A percentile compares a stretch with the other conserved stretches of the same genome.
Evolutionary conservation across 1,140 invertebrate genomes (phyloP).

Genomic region (Macrostomum lignano): DNA sequence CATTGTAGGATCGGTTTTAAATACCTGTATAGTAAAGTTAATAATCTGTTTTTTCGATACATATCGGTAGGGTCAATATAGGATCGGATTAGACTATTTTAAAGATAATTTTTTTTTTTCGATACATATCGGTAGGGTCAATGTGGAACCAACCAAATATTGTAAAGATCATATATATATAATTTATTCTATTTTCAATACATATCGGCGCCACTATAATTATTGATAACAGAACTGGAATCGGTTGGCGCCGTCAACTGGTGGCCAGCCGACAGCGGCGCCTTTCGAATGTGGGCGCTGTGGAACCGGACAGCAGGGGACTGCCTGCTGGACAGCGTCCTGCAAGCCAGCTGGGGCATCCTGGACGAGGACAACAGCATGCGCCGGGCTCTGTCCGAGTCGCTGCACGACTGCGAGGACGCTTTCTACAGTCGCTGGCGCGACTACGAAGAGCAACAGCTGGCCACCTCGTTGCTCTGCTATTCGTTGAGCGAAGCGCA

Average conservation of each 20-base stretch:
- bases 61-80: too few species aligned
- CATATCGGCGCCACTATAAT: too few species aligned
- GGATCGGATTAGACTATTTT: too few species aligned
- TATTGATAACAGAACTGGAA: too few species aligned
- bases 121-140: too few species aligned
- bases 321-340: conserved; percentile 69
- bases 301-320: conserved; percentile 88
- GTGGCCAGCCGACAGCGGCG: conserved; percentile 49
- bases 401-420: conserved; percentile 43
- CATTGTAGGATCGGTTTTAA: too few species aligned
- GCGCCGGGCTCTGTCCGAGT: conserved; percentile 52
- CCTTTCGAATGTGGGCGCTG: conserved; percentile 58
- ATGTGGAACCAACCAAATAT: too few species aligned
- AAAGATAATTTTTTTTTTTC: too few species aligned
- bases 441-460: conserved; percentile 62
- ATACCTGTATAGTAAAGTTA: too few species aligned
- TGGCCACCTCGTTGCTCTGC: conserved; percentile 34
- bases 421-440: conserved; percentile 70
- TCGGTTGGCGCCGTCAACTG: conserved; percentile 84
- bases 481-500: conserved; percentile 33
- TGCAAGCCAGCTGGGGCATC: conserved; percentile 70
- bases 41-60: too few species aligned
- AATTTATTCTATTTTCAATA: too few species aligned
- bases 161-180: too few species aligned
- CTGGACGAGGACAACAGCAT: conserved; percentile 66